Evolutionary conservation across 2,797 vertebrate genomes (phyloP).

Genomic region (Pterois miles): DNA sequence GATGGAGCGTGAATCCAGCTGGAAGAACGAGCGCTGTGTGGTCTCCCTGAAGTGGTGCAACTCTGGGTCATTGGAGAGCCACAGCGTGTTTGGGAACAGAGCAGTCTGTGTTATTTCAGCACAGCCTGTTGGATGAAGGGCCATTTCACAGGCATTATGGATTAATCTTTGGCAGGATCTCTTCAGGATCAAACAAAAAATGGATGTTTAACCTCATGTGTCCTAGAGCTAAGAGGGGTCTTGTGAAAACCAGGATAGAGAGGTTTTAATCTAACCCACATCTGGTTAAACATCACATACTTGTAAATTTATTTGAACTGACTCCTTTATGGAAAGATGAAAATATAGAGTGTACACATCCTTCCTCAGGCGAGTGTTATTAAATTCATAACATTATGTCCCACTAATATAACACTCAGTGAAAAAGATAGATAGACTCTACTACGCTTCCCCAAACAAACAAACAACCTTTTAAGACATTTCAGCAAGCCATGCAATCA

Average conservation of each 20-base stretch:
- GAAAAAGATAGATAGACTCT: neutral
- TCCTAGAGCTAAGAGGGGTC: conserved; percentile 46
- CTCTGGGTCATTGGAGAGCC: conserved; percentile 64
- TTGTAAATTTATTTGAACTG: conserved; percentile 19
- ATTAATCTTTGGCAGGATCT: conserved; percentile 74
- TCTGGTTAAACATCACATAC: conserved; percentile 30
- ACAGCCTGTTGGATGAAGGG: conserved; percentile 68
- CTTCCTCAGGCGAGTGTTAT: neutral
- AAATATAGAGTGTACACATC: neutral
- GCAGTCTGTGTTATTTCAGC: conserved; percentile 67
- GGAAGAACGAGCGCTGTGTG: conserved; percentile 66
- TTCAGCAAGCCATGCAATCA: neutral
- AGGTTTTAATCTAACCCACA: conserved; percentile 61
- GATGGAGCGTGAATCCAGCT: conserved; percentile 65
- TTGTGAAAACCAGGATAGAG: conserved; percentile 46
- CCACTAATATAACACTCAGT: neutral
- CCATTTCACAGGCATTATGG: conserved; percentile 70
- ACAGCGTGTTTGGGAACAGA: conserved; percentile 60
- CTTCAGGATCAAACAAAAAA: conserved; percentile 69
- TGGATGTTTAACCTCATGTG: conserved; percentile 69
- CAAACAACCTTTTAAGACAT: neutral
- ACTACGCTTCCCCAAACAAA: neutral
- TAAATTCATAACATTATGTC: neutral
- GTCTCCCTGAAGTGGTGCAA: conserved; percentile 68
- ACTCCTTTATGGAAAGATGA: conserved; percentile 10